Evolutionary conservation across 2,797 vertebrate genomes (phyloP).

Genomic region (Rhabdomys pumilio): DNA sequence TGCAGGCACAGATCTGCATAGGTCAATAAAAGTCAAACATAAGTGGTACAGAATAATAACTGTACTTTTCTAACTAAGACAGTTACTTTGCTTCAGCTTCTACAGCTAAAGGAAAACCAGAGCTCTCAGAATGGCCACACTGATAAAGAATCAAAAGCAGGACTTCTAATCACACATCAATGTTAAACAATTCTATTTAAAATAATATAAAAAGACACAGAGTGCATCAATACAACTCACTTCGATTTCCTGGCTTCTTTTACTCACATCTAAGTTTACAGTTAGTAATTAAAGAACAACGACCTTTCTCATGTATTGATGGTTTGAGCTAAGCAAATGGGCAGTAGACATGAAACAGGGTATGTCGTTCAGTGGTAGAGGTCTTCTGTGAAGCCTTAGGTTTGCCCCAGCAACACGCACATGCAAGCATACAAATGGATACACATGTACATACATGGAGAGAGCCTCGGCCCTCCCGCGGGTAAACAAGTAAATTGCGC

Average conservation of each 20-base stretch:
- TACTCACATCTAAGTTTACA: slow-evolving; percentile 21
- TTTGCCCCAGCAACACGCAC: neutral
- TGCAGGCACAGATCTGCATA: neutral
- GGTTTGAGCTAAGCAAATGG: neutral
- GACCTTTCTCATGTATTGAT: neutral
- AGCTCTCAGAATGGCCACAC: slow-evolving; percentile 26
- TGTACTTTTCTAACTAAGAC: neutral
- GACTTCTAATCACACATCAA: neutral
- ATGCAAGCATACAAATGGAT: neutral
- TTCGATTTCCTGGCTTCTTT: slow-evolving; percentile 52
- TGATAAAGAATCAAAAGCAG: slow-evolving; percentile 37
- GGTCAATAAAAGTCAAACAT: neutral
- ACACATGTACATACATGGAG: neutral
- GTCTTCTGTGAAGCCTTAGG: neutral
- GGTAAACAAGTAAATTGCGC: no score
- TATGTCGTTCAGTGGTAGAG: no score
- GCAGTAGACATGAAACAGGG: neutral
- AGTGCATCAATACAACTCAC: slow-evolving; percentile 15
- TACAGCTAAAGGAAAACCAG: slow-evolving; percentile 30
- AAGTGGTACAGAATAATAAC: neutral
- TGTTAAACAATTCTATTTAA: slow-evolving; percentile 48
- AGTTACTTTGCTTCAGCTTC: neutral
- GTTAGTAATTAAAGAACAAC: neutral
- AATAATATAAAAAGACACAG: slow-evolving; percentile 5
- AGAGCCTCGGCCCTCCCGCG: no score